Evolutionary conservation across 2,797 vertebrate genomes (phyloP).

Genomic region (Chaetophractus vellerosus): DNA sequence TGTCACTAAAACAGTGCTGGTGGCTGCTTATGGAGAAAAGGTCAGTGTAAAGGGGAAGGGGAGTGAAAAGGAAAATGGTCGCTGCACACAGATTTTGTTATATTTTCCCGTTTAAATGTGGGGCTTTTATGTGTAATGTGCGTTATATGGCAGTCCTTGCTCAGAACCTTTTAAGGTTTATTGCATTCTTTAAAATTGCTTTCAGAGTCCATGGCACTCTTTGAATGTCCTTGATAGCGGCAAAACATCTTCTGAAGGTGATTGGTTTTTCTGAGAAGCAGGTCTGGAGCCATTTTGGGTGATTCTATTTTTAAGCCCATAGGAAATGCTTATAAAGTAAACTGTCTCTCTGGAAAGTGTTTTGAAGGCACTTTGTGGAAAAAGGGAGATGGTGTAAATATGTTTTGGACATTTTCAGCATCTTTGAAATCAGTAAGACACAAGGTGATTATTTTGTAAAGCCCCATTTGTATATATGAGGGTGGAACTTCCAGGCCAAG

Average conservation of each 20-base stretch:
- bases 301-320: neutral
- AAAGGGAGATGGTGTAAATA: neutral
- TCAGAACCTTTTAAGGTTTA: neutral
- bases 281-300: neutral
- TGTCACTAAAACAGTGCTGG: slow-evolving; percentile 90
- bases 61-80: neutral
- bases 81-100: neutral
- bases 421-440: neutral
- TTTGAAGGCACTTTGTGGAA: neutral
- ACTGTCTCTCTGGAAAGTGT: neutral
- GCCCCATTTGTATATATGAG: neutral
- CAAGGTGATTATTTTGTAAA: neutral
- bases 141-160: neutral
- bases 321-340: neutral
- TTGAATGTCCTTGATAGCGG: neutral
- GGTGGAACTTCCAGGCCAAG: neutral
- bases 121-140: neutral
- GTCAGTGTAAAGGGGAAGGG: slow-evolving; percentile 80
- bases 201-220: neutral
- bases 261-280: neutral
- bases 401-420: neutral
- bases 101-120: neutral
- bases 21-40: slow-evolving; percentile 91
- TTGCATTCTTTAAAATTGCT: neutral
- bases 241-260: neutral